Percentiles rank a stretch among this genome's conserved stretches.
Evolutionary conservation across 1,140 invertebrate species (phyloP).

Genomic region (Euschistus heros): DNA sequence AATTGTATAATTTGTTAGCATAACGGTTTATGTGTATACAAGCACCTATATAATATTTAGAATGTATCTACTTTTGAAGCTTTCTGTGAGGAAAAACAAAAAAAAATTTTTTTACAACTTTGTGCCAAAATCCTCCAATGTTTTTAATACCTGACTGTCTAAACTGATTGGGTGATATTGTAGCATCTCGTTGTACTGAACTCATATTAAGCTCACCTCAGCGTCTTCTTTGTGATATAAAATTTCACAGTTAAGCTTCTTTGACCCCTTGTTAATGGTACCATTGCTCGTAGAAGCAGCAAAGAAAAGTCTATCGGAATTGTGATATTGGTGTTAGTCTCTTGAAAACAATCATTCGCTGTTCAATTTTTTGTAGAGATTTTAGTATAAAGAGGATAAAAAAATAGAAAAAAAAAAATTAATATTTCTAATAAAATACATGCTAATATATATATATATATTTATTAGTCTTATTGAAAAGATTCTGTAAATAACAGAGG

Average conservation of each 20-base stretch:
- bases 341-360: conserved; percentile 14
- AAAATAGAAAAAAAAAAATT: background rate
- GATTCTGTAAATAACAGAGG: conserved; percentile 7
- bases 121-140: background rate
- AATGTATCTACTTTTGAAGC: background rate
- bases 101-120: background rate
- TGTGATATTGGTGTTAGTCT: conserved; percentile 17
- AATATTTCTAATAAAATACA: too few species aligned
- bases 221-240: too few species aligned
- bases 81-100: background rate
- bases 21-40: background rate
- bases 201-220: too few species aligned
- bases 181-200: too few species aligned
- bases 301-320: conserved; percentile 16
- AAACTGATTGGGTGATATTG: too few species aligned
- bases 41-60: too few species aligned
- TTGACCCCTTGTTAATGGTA: background rate
- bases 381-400: background rate
- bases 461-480: too few species aligned
- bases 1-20: conserved; percentile 9
- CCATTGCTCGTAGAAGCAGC: conserved; percentile 7
- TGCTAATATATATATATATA: too few species aligned
- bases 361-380: conserved; percentile 14
- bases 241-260: background rate
- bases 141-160: too few species aligned